These are phyloP conservation scores for Molanna angustata DNA, from an alignment of 2,888 invertebrate species.

Conservation along the genomic window DNA sequence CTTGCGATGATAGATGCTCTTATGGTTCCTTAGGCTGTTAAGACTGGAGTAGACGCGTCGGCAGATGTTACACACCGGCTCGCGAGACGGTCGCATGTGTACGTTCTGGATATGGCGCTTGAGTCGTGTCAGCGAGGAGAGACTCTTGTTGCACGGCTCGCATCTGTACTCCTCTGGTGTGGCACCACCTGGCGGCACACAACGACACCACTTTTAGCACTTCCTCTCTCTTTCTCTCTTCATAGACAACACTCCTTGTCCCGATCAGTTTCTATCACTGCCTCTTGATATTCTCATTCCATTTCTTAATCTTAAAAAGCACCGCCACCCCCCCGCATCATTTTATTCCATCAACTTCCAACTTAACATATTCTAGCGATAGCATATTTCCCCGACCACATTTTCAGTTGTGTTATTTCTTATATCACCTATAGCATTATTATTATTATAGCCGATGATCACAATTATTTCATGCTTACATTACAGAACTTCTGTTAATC, in stretches of 20 bases:
- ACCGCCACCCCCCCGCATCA: constrained; percentile 30
- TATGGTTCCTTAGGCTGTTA: constrained; percentile 88
- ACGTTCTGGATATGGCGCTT: constrained; percentile 91
- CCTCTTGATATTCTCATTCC: neutral
- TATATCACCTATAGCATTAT: no score
- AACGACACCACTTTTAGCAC: constrained; percentile 27
- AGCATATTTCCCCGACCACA: constrained; percentile 24
- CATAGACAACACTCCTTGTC: neutral
- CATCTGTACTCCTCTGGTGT: constrained; percentile 86
- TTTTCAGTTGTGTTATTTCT: constrained; percentile 27
- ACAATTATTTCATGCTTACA: constrained; percentile 32
- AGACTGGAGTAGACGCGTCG: constrained; percentile 89
- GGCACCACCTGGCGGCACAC: constrained; percentile 61
- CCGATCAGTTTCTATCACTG: neutral
- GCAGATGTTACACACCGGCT: constrained; percentile 90
- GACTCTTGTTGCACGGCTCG: constrained; percentile 89
- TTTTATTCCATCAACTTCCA: constrained; percentile 13
- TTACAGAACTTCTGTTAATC: constrained; percentile 27
- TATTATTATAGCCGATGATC: no score
- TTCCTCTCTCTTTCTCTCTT: constrained; percentile 18
- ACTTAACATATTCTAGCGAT: constrained; percentile 23
- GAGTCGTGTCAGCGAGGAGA: constrained; percentile 81
- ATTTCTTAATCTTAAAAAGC: constrained; percentile 23
- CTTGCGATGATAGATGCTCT: constrained; percentile 90
- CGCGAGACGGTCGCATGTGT: constrained; percentile 86